phyloP scores from a whole-genome alignment of 2,888 invertebrate genomes.

The Anthophora plumipes region DNA sequence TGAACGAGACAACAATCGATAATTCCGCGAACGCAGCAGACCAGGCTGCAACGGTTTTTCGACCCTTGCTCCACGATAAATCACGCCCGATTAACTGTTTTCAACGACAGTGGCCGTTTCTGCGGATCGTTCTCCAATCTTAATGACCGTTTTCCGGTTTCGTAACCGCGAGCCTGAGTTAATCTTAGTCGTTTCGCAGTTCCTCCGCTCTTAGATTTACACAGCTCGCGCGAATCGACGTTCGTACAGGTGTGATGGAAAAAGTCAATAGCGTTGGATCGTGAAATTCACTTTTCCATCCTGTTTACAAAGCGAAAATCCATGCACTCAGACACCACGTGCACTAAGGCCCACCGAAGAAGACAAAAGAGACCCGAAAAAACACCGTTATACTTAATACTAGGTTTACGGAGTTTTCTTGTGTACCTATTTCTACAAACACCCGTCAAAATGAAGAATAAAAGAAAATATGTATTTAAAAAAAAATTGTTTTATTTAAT shows the following conservation, averaged over 20 bases:
- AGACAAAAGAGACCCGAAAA: no score
- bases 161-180: constrained; percentile 65
- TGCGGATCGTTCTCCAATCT: constrained; percentile 68
- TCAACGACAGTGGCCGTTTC: constrained; percentile 62
- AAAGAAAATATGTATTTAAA: no score
- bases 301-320: no score
- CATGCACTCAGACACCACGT: no score
- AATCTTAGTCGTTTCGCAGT: constrained; percentile 68
- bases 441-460: no score
- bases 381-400: no score
- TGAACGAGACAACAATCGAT: constrained; percentile 53
- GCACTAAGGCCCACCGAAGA: no score
- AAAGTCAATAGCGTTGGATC: no score
- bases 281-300: no score
- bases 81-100: constrained; percentile 74
- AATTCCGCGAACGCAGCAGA: constrained; percentile 1
- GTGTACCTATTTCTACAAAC: no score
- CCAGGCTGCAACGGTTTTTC: constrained; percentile 26
- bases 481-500: no score
- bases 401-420: no score
- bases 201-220: constrained; percentile 52
- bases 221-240: constrained; percentile 9
- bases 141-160: constrained; percentile 71
- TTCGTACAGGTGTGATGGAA: constrained; percentile 18
- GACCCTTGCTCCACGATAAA: constrained; percentile 59